Percentiles rank a stretch among this genome's conserved stretches.
phyloP scores from a whole-genome alignment of 2,113 vertebrate species.

The Serilophus lunatus region DNA sequence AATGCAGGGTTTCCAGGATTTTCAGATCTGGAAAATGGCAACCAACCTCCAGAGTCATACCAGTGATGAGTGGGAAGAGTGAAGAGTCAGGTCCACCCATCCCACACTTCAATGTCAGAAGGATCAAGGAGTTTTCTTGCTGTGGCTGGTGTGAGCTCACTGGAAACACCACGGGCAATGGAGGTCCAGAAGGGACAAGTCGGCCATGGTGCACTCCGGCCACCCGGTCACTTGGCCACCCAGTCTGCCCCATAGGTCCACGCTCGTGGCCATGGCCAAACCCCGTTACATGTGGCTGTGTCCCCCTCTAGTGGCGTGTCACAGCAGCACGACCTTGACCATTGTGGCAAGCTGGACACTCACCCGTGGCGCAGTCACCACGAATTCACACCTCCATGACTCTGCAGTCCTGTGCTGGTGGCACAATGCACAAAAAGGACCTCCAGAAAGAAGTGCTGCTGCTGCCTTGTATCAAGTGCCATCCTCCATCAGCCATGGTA shows the following conservation, averaged over 20 bases:
- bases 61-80: fast-evolving
- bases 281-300: slow-evolving; percentile 1
- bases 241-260: neutral
- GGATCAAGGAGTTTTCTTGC: neutral
- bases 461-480: fast-evolving
- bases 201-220: fast-evolving
- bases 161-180: neutral
- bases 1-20: fast-evolving
- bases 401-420: fast-evolving
- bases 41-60: neutral
- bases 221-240: neutral
- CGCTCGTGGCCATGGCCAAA: neutral
- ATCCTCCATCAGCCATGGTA: neutral
- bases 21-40: neutral
- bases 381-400: fast-evolving
- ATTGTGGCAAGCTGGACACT: fast-evolving
- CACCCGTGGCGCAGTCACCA: neutral
- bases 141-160: neutral
- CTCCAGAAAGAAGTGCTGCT: neutral
- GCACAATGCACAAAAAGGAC: neutral
- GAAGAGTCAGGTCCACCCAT: neutral
- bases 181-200: neutral
- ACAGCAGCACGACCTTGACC: neutral
- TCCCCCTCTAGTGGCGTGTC: slow-evolving; percentile 61
- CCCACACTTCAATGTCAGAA: neutral